Conservation (phyloP, 2,113 vertebrate species). For the Ranitomeya variabilis region DNA sequence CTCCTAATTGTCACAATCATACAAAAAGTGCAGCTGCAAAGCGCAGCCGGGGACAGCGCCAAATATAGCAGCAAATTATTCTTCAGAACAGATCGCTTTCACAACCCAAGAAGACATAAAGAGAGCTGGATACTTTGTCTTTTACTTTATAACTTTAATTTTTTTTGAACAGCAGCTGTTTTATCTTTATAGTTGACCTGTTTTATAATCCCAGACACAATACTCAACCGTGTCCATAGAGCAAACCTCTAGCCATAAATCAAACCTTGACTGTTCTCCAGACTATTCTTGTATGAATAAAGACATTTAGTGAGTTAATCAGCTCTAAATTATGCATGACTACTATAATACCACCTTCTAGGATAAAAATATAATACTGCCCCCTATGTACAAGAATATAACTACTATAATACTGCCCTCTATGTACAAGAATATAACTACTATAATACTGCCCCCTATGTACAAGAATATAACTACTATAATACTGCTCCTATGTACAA, state of each 20-base stretch:
- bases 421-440: neutral
- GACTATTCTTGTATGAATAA: neutral
- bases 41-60: conserved; percentile 13
- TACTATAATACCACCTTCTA: too few species aligned
- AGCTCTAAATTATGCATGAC: neutral
- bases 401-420: neutral
- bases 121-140: neutral
- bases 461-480: neutral
- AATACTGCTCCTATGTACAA: neutral
- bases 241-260: neutral
- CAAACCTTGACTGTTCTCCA: neutral
- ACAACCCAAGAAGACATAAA: neutral
- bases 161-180: neutral
- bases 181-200: neutral
- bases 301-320: neutral
- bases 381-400: neutral
- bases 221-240: neutral
- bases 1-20: conserved; percentile 15
- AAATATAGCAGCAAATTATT: conserved; percentile 45
- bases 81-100: conserved; percentile 6
- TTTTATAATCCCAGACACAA: neutral
- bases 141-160: neutral
- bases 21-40: conserved; percentile 35
- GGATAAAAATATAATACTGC: neutral
- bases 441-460: neutral